phyloP scores from a whole-genome alignment of 2,113 vertebrate genomes.

The Sinosuthora webbiana region DNA sequence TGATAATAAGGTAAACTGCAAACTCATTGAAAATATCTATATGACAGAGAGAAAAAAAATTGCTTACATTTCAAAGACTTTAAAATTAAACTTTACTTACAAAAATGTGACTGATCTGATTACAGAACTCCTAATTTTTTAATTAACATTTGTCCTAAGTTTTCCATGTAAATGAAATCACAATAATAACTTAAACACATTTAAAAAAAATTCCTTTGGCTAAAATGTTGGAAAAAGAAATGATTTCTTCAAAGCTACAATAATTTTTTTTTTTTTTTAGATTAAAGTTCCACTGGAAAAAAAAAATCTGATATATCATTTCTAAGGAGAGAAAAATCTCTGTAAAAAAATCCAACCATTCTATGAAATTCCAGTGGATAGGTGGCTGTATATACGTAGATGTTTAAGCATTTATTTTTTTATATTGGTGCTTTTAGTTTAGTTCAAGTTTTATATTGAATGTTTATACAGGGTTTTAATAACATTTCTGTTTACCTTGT shows the following conservation, averaged over 20 bases:
- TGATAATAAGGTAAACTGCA: background rate
- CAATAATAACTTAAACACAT: background rate
- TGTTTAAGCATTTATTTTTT: conserved; percentile 26
- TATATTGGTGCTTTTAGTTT: background rate
- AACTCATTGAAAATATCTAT: background rate
- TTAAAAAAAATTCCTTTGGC: background rate
- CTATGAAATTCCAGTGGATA: background rate
- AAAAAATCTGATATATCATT: background rate
- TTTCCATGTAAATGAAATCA: background rate
- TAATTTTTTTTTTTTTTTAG: background rate
- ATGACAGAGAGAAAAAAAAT: background rate
- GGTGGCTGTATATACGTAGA: background rate
- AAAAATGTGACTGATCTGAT: background rate
- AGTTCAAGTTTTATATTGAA: conserved; percentile 27
- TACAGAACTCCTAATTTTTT: background rate
- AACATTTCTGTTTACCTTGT: conserved; percentile 61
- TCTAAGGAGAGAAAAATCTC: background rate
- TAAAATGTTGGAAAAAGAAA: background rate
- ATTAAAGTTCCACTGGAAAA: background rate
- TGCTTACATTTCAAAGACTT: background rate
- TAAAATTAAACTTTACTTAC: background rate
- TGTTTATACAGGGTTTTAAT: conserved; percentile 46
- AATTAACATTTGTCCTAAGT: background rate
- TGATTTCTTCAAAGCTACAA: background rate
- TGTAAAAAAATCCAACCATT: background rate